Conservation (phyloP, 2,888 invertebrate genomes). For the Leptogaster cylindrica region DNA sequence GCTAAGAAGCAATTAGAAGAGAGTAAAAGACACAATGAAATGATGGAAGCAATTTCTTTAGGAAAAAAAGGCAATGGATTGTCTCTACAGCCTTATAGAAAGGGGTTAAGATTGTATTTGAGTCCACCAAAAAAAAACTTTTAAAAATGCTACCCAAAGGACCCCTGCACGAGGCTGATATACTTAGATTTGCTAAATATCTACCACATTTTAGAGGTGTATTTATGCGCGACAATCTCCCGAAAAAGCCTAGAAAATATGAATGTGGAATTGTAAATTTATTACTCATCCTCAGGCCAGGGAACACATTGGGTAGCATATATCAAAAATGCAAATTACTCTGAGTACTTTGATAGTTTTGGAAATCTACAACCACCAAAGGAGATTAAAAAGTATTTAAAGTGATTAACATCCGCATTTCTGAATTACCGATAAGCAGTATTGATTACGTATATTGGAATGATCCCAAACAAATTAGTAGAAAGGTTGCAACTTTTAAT, state of each 20-base stretch:
- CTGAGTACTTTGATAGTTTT: slow-evolving; percentile 55
- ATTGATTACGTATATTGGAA: neutral
- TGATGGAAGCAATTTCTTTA: slow-evolving; percentile 54
- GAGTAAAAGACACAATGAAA: slow-evolving; percentile 52
- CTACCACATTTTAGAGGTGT: slow-evolving; percentile 54
- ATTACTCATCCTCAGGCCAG: too few relatives aligned
- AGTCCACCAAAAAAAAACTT: slow-evolving; percentile 9
- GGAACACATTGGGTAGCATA: too few relatives aligned
- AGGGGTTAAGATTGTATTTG: slow-evolving; percentile 19
- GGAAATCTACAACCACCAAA: slow-evolving; percentile 53
- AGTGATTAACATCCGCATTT: neutral
- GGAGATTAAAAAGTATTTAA: slow-evolving; percentile 51
- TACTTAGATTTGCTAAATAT: slow-evolving; percentile 49
- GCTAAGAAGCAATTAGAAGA: slow-evolving; percentile 53
- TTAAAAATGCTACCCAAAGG: slow-evolving; percentile 49
- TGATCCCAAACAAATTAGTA: neutral
- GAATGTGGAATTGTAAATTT: slow-evolving; percentile 45
- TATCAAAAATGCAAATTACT: too few relatives aligned
- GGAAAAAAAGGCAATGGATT: slow-evolving; percentile 52
- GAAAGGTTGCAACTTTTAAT: too few relatives aligned
- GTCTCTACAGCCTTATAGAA: slow-evolving; percentile 51
- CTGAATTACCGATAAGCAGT: too few relatives aligned
- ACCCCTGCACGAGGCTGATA: slow-evolving; percentile 48
- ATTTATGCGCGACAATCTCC: neutral
- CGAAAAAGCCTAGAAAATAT: neutral